phyloP scores from a whole-genome alignment of 2,113 vertebrate species.

The Petrocephalus microphthalmus region DNA sequence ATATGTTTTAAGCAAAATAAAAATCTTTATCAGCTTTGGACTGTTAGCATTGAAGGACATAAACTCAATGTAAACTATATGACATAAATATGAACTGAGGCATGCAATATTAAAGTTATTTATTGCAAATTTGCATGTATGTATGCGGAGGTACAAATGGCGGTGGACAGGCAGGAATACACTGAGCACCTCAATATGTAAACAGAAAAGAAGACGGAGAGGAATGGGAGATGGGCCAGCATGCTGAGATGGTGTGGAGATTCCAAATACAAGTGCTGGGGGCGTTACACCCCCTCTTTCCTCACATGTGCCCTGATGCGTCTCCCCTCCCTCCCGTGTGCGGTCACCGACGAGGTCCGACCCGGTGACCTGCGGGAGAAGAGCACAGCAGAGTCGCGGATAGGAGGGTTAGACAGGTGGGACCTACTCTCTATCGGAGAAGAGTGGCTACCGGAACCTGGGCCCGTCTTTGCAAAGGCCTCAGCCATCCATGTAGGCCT shows the following conservation, averaged over 20 bases:
- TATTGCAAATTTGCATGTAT: background rate
- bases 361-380: background rate
- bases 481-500: background rate
- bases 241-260: background rate
- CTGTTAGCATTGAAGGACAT: background rate
- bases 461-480: background rate
- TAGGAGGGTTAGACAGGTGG: background rate
- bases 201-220: background rate
- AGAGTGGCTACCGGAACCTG: background rate
- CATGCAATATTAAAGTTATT: background rate
- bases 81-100: background rate
- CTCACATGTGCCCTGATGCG: background rate
- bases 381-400: background rate
- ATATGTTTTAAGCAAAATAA: background rate
- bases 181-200: background rate
- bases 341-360: background rate
- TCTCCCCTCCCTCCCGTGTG: background rate
- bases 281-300: background rate
- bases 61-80: background rate
- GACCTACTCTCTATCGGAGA: background rate
- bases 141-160: background rate
- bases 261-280: background rate
- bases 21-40: background rate
- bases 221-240: background rate
- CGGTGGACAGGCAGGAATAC: background rate